Base-by-base conservation (phyloP, 2,113 vertebrate species). In the Diadophis punctatus region DNA sequence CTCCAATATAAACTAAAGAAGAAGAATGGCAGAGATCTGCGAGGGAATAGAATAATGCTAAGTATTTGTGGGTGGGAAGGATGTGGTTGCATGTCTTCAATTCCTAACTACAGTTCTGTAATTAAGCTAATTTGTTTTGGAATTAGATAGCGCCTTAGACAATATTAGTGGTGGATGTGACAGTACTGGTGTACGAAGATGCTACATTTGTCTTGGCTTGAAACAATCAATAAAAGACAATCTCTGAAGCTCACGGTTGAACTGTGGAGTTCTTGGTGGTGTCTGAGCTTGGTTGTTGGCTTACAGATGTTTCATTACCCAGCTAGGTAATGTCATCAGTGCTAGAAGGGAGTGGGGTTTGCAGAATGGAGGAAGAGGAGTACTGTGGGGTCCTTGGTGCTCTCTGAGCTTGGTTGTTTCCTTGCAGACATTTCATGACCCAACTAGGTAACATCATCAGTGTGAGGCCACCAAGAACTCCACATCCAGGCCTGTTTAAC, bases 121-220 rank as follows among this genome's bases (percentile, higher is more conserved):
- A 95, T 97, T 96, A 95, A 3, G 58, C 93, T 96, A 95, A 97
- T 96, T 95, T 94, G 95, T 96, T 96, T 97, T 93, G 96, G 94
- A 94, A 95, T 96, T 95, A 95, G 93, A 93, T 91, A 12, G 43
- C 25, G 93, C 93, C 94, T 96, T 94, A 94, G 95, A 92, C 91
- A 94, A 94, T 93, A 90, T 39, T 95, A 95, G 92, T 43, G 92
- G 92, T 95, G 95, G 91, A 91, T 68, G 0, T 39, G 88, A 91
- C 55, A 92, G 90, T 60, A 91, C 23, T 34, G n/a, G 80, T 92
- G 89, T 0, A 2, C 34, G 18, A 89, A 94, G 92, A 95, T 95
- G 93, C 95, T 93, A 90, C 34, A 22, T 80, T 80, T 39, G 34
- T 6, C 34, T 22, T 39, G 74, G 34, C 74, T 43, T 49, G 49